Conservation (phyloP, 2,888 invertebrate genomes). For the Trichacis sp. region DNA sequence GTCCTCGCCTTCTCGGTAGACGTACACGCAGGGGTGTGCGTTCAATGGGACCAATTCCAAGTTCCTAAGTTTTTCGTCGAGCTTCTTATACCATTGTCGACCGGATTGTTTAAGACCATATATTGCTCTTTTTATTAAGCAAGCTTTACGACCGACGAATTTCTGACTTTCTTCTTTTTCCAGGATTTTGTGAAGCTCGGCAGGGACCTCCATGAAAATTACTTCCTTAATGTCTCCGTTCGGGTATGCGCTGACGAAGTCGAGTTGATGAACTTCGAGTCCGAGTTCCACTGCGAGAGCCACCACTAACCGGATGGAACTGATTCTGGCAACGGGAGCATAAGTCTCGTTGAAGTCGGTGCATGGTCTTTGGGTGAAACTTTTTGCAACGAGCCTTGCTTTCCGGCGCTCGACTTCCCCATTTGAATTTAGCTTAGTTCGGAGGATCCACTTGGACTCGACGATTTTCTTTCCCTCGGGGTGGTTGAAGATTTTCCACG, state of each 20-base stretch:
- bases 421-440: slow-evolving; percentile 8
- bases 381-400: slow-evolving; percentile 16
- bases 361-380: slow-evolving; percentile 13
- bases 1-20: slow-evolving; percentile 26
- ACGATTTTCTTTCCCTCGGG: slow-evolving; percentile 9
- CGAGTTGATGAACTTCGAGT: too few relatives aligned
- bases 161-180: neutral
- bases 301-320: slow-evolving; percentile 5
- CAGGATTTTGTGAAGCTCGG: neutral
- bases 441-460: slow-evolving; percentile 13
- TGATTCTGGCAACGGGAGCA: slow-evolving; percentile 15
- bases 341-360: slow-evolving; percentile 12
- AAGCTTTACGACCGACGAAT: slow-evolving; percentile 35
- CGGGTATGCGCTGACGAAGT: slow-evolving; percentile 19
- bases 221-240: slow-evolving; percentile 19
- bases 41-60: slow-evolving; percentile 34
- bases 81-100: too few relatives aligned
- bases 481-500: slow-evolving; percentile 21
- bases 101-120: slow-evolving; percentile 47
- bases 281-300: slow-evolving; percentile 6
- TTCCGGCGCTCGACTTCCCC: slow-evolving; percentile 12
- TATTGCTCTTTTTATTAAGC: slow-evolving; percentile 39
- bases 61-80: too few relatives aligned
- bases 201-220: slow-evolving; percentile 18
- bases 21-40: slow-evolving; percentile 44